Percentiles rank a stretch among this genome's conserved stretches.
These are phyloP conservation scores for Chrysolina oricalcia DNA, from an alignment of 2,888 invertebrate species.

Conservation along the genomic window DNA sequence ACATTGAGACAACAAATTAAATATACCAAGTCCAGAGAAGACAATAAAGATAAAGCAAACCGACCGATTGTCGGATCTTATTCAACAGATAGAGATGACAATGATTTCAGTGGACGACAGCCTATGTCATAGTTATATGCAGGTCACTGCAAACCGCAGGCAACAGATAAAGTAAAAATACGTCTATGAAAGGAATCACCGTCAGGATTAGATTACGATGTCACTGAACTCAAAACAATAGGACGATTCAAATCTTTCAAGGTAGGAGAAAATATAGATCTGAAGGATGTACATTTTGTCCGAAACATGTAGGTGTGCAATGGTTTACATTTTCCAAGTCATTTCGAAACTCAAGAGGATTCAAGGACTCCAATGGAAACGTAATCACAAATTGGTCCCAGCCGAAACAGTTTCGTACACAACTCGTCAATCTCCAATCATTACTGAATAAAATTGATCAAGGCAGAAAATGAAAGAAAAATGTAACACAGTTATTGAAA, in stretches of 20 bases:
- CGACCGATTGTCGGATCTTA: not conserved
- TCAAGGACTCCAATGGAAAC: not conserved
- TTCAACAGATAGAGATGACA: not conserved
- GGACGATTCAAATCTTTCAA: constrained; percentile 18
- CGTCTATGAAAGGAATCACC: not conserved
- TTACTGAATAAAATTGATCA: no score
- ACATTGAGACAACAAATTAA: not conserved
- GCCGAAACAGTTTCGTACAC: not conserved
- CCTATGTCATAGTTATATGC: constrained; percentile 18
- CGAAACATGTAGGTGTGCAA: not conserved
- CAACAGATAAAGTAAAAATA: constrained; percentile 20
- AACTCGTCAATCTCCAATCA: no score
- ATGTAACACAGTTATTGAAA: no score
- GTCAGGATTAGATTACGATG: constrained; percentile 8
- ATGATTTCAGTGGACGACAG: constrained; percentile 8
- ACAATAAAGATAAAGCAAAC: not conserved
- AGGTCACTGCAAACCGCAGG: constrained; percentile 15
- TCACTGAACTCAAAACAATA: constrained; percentile 9
- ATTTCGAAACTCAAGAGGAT: no score
- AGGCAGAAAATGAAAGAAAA: no score
- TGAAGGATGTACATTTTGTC: constrained; percentile 10
- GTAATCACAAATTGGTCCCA: not conserved
- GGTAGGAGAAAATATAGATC: constrained; percentile 12
- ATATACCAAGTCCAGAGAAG: not conserved
- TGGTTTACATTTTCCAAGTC: constrained; percentile 1